phyloP scores from a whole-genome alignment of 2,888 invertebrate genomes.

The Pristionchus mayeri region DNA sequence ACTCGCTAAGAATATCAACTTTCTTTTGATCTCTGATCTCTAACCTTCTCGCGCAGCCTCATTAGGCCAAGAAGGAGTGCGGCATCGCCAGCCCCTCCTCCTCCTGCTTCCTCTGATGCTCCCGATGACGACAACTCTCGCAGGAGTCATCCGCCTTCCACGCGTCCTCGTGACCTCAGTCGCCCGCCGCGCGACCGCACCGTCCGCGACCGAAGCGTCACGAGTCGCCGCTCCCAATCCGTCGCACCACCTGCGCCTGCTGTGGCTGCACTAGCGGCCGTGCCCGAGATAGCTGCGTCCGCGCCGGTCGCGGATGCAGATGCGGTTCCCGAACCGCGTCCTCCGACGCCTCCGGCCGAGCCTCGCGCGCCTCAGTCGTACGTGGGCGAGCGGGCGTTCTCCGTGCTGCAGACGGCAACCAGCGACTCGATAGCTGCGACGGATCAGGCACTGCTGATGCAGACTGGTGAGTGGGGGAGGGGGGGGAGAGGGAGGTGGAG shows the following conservation, averaged over 20 bases:
- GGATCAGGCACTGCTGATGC: neutral
- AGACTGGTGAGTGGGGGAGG: neutral
- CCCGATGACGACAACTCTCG: too few relatives aligned
- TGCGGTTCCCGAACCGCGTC: neutral
- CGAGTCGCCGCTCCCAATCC: neutral
- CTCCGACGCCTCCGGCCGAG: neutral
- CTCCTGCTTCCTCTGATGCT: too few relatives aligned
- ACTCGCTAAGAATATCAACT: too few relatives aligned
- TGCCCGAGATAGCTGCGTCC: neutral
- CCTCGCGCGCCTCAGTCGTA: neutral
- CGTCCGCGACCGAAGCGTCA: neutral
- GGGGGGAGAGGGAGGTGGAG: too few relatives aligned
- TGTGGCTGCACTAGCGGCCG: neutral
- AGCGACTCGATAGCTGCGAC: neutral
- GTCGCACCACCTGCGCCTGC: neutral
- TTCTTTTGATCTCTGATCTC: too few relatives aligned
- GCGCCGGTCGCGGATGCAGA: neutral
- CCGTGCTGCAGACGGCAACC: neutral
- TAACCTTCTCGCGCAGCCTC: too few relatives aligned
- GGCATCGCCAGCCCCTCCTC: too few relatives aligned
- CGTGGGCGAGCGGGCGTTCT: slow-evolving; percentile 7
- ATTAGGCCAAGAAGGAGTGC: too few relatives aligned
- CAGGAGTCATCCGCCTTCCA: slow-evolving; percentile 21
- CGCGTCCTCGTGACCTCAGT: neutral
- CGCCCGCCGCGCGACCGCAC: neutral